A percentile compares a stretch with the other conserved stretches of the same genome.
phyloP scores from a whole-genome alignment of 2,797 vertebrate genomes.

The Eulemur coronatus region DNA sequence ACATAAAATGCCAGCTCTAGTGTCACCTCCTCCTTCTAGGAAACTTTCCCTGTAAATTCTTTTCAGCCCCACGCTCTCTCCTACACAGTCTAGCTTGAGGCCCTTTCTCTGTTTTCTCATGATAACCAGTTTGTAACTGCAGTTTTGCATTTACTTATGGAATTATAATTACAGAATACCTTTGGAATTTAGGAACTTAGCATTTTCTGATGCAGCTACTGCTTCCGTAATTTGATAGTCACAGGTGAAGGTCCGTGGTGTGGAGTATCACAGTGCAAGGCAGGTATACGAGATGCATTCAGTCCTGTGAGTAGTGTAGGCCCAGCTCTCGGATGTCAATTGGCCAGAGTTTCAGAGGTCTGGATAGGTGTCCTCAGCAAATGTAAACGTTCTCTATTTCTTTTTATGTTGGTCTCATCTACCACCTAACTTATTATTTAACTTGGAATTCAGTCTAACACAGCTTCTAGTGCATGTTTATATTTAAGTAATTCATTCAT shows the following conservation, averaged over 20 bases:
- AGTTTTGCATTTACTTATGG: slow-evolving; percentile 41
- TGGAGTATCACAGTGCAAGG: not conserved
- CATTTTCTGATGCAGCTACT: slow-evolving; percentile 42
- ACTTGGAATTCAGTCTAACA: not conserved
- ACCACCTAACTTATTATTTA: not conserved
- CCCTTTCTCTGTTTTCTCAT: not conserved
- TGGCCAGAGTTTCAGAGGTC: not conserved
- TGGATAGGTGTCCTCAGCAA: not conserved
- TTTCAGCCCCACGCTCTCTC: not conserved
- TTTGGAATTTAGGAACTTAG: not conserved
- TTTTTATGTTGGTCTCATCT: slow-evolving; percentile 4
- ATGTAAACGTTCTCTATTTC: not conserved
- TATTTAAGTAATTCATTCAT: slow-evolving; percentile 37
- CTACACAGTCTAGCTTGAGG: not conserved
- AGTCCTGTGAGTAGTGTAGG: not conserved
- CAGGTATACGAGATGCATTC: not conserved
- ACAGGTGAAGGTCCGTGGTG: not conserved
- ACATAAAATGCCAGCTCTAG: not conserved
- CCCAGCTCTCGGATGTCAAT: not conserved
- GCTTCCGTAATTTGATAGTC: not conserved
- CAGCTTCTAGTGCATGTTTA: not conserved
- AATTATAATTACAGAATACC: not conserved
- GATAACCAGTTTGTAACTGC: not conserved
- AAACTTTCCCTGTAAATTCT: not conserved
- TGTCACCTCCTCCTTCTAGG: not conserved